Conservation (phyloP, 2,797 vertebrate species). For the Dicrostonyx torquatus region DNA sequence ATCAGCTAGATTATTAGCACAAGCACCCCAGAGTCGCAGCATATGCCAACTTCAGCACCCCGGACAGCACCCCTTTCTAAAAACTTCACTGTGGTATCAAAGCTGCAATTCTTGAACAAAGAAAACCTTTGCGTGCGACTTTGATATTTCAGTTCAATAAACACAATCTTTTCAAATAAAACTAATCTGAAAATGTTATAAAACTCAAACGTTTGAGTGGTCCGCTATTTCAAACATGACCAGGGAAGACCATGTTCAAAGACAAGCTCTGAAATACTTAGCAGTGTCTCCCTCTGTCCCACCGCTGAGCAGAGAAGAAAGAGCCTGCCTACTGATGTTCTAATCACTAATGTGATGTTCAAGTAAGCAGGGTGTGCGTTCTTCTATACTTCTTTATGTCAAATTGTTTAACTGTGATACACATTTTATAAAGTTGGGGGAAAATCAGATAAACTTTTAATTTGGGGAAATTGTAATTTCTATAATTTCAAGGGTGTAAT, state of each 20-base stretch:
- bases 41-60: constrained; percentile 54
- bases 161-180: background rate
- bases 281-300: background rate
- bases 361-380: background rate
- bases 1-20: background rate
- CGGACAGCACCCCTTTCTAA: constrained; percentile 37
- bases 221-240: background rate
- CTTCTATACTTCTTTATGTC: background rate
- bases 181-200: background rate
- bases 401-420: constrained; percentile 7
- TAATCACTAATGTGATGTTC: background rate
- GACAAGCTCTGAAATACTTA: constrained; percentile 24
- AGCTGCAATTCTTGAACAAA: background rate
- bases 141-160: constrained; percentile 32
- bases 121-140: background rate
- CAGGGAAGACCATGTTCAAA: background rate
- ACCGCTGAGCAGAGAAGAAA: constrained; percentile 7
- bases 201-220: background rate
- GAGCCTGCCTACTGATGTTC: background rate
- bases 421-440: background rate
- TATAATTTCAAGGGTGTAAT: background rate
- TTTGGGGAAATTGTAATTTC: background rate
- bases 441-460: background rate
- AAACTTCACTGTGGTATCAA: background rate
- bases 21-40: background rate